Percentiles rank a stretch among this genome's conserved stretches.
These are phyloP conservation scores for Antheraea assamensis DNA, from an alignment of 2,888 invertebrate species.

Conservation along the genomic window DNA sequence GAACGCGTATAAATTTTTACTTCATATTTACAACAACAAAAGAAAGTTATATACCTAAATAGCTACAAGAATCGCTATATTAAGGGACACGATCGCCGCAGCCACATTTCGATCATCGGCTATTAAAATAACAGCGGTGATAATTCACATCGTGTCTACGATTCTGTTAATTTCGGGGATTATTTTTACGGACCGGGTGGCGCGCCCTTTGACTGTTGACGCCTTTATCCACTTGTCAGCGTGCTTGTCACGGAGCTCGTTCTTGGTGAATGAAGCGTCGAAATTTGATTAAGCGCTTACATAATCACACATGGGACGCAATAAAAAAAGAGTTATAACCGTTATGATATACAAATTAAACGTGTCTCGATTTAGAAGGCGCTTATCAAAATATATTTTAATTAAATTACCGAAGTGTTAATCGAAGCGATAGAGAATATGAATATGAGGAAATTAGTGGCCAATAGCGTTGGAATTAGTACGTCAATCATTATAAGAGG, in stretches of 20 bases:
- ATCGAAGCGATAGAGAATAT: slow-evolving; percentile 53
- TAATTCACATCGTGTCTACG: slow-evolving; percentile 63
- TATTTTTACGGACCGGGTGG: slow-evolving; percentile 69
- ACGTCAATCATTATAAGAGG: slow-evolving; percentile 53
- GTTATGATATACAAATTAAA: slow-evolving; percentile 45
- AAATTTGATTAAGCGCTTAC: slow-evolving; percentile 39
- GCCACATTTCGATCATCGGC: slow-evolving; percentile 52
- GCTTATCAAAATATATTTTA: slow-evolving; percentile 49
- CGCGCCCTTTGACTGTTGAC: slow-evolving; percentile 51
- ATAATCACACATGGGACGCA: slow-evolving; percentile 38
- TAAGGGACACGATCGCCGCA: slow-evolving; percentile 44
- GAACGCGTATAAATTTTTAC: slow-evolving; percentile 28
- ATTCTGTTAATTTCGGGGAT: slow-evolving; percentile 67
- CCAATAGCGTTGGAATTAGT: slow-evolving; percentile 45
- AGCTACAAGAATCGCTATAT: slow-evolving; percentile 52
- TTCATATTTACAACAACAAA: slow-evolving; percentile 55
- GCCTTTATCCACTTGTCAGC: slow-evolving; percentile 50
- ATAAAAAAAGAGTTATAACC: slow-evolving; percentile 32
- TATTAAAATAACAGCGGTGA: slow-evolving; percentile 72
- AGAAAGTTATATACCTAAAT: slow-evolving; percentile 57
- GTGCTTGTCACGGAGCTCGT: slow-evolving; percentile 35
- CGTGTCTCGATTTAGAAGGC: slow-evolving; percentile 38
- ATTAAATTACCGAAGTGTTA: slow-evolving; percentile 57
- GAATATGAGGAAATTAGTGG: slow-evolving; percentile 46
- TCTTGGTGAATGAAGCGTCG: slow-evolving; percentile 36